Conservation (phyloP, 2,888 invertebrate genomes). For the Spatulosminthurus flaviceps region DNA sequence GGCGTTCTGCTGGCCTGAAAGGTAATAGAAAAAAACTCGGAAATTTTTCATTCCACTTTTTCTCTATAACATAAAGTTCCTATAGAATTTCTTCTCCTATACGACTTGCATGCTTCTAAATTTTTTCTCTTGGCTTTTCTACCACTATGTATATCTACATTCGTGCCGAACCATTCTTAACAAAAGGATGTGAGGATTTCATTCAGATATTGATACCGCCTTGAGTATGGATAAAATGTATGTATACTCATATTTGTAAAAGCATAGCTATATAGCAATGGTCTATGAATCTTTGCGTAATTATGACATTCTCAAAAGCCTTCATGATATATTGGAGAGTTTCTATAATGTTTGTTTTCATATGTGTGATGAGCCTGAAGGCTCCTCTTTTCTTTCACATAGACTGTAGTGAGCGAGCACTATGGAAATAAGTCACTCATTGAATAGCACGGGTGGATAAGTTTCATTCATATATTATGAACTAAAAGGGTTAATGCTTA, state of each 20-base stretch:
- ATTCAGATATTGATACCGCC: no score
- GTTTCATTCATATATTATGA: conserved; percentile 25
- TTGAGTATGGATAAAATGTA: no score
- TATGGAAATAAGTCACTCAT: conserved; percentile 41
- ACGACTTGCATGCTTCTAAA: no score
- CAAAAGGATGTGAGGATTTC: no score
- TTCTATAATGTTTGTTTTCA: not conserved
- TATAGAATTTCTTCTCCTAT: no score
- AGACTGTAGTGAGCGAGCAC: not conserved
- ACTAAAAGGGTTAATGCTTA: conserved; percentile 13
- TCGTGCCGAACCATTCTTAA: no score
- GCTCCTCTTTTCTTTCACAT: not conserved
- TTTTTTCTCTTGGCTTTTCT: no score
- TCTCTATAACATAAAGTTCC: not conserved
- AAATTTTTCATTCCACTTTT: not conserved
- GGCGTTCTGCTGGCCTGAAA: conserved; percentile 87
- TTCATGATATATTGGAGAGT: not conserved
- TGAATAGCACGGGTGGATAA: conserved; percentile 43
- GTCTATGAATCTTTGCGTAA: no score
- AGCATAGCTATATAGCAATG: no score
- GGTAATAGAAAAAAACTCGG: conserved; percentile 71
- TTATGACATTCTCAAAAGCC: not conserved
- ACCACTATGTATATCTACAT: no score
- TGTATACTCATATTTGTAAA: no score
- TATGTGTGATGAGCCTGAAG: not conserved